Evolutionary conservation across 2,888 invertebrate genomes (phyloP).

Genomic region (Apodemia zela): DNA sequence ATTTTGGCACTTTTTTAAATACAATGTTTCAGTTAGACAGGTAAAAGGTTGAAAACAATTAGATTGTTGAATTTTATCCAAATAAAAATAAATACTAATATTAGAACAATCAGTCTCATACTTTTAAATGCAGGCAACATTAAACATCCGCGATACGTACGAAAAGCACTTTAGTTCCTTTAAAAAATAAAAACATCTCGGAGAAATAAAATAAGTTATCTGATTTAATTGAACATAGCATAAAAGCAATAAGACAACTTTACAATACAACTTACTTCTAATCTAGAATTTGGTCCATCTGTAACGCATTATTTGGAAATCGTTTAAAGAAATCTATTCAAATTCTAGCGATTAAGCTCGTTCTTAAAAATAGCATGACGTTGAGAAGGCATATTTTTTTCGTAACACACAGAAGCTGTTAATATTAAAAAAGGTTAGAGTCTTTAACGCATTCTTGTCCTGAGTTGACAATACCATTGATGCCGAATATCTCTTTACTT

Average conservation of each 20-base stretch:
- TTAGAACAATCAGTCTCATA: conserved; percentile 69
- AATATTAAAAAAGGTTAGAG: conserved; percentile 21
- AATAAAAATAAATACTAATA: conserved; percentile 20
- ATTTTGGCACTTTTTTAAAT: too few species aligned
- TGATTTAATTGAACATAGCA: conserved; percentile 22
- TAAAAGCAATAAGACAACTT: conserved; percentile 44
- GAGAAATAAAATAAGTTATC: neutral
- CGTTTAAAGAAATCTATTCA: conserved; percentile 35
- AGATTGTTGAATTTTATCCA: neutral
- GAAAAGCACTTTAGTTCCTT: neutral
- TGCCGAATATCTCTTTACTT: conserved; percentile 30
- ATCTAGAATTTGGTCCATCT: conserved; percentile 69
- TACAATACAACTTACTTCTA: conserved; percentile 56
- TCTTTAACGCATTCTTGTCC: conserved; percentile 28
- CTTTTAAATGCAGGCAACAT: conserved; percentile 43
- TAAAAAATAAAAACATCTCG: neutral
- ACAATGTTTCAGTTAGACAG: too few species aligned
- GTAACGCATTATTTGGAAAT: conserved; percentile 53
- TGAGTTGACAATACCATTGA: conserved; percentile 41
- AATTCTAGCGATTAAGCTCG: conserved; percentile 36
- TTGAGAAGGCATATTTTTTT: conserved; percentile 15
- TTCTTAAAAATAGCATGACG: conserved; percentile 26
- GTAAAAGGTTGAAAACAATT: too few species aligned
- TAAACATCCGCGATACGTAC: neutral
- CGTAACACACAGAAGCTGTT: conserved; percentile 23